phyloP scores from a whole-genome alignment of 2,888 invertebrate genomes.

The Hydrotaea diabolus region DNA sequence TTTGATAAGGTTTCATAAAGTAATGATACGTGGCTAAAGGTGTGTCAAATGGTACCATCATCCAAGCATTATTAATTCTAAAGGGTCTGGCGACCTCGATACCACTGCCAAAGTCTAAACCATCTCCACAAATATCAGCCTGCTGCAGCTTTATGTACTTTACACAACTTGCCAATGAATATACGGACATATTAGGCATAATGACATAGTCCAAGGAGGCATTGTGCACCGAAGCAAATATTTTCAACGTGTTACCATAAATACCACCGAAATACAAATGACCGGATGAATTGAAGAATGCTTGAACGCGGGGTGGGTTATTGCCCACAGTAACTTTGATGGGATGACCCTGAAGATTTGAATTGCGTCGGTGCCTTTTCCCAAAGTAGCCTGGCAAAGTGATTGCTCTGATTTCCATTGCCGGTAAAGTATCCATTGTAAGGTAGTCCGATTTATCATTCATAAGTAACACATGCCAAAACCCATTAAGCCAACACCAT shows the following conservation, averaged over 20 bases:
- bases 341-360: background rate
- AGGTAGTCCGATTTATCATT: background rate
- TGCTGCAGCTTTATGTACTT: background rate
- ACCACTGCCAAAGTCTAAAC: background rate
- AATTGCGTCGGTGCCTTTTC: background rate
- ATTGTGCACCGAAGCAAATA: background rate
- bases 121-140: background rate
- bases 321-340: background rate
- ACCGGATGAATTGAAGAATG: background rate
- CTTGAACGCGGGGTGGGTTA: background rate
- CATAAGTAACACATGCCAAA: background rate
- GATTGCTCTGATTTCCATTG: background rate
- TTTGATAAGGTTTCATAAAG: background rate
- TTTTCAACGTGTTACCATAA: background rate
- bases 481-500: background rate
- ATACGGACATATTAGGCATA: background rate
- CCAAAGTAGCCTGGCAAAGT: background rate
- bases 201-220: conserved; percentile 10
- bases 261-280: background rate
- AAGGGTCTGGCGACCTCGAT: background rate
- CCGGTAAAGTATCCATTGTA: background rate
- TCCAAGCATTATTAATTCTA: background rate
- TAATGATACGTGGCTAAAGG: background rate
- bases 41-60: background rate
- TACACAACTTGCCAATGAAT: background rate